Evolutionary conservation across 2,113 vertebrate species (phyloP).

Genomic region (Dipodomys ordii): DNA sequence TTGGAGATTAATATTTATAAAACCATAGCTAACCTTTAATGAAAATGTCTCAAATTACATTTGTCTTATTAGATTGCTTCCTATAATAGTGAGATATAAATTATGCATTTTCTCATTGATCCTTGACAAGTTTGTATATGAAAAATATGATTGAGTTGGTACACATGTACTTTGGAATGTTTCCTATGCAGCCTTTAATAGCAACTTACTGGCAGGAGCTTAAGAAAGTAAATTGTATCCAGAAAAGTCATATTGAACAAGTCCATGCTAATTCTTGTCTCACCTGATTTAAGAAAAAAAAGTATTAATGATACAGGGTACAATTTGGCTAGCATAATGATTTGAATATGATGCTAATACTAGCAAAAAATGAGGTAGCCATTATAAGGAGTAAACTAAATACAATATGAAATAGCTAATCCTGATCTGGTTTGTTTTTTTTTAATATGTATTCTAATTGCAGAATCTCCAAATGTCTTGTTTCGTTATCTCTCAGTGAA

Average conservation of each 20-base stretch:
- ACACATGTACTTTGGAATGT: constrained; percentile 63
- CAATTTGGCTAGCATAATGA: not conserved
- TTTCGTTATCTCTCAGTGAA: constrained; percentile 28
- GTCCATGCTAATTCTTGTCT: constrained; percentile 24
- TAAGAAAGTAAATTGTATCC: constrained; percentile 45
- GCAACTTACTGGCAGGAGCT: not conserved
- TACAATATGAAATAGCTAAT: constrained; percentile 31
- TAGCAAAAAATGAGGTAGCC: constrained; percentile 7
- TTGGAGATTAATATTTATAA: constrained; percentile 80
- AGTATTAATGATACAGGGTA: constrained; percentile 4
- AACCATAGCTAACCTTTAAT: constrained; percentile 70
- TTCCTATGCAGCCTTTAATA: constrained; percentile 59
- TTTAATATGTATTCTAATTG: not conserved
- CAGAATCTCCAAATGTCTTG: constrained; percentile 32
- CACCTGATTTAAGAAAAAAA: constrained; percentile 1
- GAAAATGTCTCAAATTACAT: constrained; percentile 76
- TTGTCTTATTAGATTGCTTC: constrained; percentile 69
- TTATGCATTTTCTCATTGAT: constrained; percentile 76
- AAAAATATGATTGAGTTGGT: constrained; percentile 68
- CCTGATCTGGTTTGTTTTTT: not conserved
- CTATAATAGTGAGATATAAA: constrained; percentile 70
- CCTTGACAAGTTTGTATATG: constrained; percentile 76
- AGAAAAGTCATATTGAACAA: constrained; percentile 37
- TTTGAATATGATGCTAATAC: constrained; percentile 12
- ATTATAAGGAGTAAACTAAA: constrained; percentile 4